Evolutionary conservation across 2,113 vertebrate species (phyloP).

Genomic region (Cettia cetti): DNA sequence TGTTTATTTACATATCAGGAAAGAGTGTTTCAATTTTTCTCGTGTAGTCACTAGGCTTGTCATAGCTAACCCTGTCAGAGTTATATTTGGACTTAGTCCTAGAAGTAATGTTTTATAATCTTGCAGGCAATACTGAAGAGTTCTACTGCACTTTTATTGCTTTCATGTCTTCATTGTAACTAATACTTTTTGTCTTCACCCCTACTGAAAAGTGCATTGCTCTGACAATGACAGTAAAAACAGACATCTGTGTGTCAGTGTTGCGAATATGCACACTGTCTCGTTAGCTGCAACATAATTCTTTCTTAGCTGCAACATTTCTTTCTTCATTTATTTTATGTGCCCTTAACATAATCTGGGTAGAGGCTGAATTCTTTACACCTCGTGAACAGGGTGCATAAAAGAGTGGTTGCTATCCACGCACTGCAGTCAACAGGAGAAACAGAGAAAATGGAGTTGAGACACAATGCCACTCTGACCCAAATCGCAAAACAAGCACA

Average conservation of each 20-base stretch:
- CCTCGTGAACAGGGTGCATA: neutral
- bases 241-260: neutral
- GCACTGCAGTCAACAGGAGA: neutral
- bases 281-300: neutral
- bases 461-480: neutral
- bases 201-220: neutral
- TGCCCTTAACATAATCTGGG: neutral
- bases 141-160: neutral
- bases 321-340: neutral
- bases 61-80: neutral
- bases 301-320: neutral
- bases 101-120: neutral
- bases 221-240: neutral
- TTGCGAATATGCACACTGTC: neutral
- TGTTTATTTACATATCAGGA: neutral
- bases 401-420: neutral
- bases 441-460: neutral
- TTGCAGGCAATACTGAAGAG: neutral
- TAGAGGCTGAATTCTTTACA: neutral
- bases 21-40: neutral
- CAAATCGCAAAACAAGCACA: neutral
- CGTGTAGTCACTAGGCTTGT: accelerated
- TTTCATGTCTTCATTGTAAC: neutral
- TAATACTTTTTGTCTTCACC: neutral
- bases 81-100: neutral